A percentile compares a stretch with the other conserved stretches of the same genome.
Evolutionary conservation across 2,797 vertebrate species (phyloP).

Genomic region (Oryzias sinensis): DNA sequence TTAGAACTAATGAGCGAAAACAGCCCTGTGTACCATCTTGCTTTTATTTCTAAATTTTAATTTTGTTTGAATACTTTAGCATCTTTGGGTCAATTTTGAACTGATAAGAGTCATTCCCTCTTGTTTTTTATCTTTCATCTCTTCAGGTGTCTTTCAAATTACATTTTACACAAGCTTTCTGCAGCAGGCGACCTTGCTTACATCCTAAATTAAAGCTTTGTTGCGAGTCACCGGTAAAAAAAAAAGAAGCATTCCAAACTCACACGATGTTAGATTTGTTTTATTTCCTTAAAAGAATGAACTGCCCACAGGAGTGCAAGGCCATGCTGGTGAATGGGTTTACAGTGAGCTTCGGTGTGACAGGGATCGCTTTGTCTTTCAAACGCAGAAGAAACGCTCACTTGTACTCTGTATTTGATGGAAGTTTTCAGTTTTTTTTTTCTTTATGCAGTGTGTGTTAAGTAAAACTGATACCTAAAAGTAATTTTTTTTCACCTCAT

Average conservation of each 20-base stretch:
- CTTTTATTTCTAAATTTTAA: background rate
- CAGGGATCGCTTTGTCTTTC: constrained; percentile 13
- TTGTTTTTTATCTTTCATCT: constrained; percentile 14
- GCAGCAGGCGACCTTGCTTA: constrained; percentile 14
- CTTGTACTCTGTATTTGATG: background rate
- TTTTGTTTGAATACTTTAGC: constrained; percentile 14
- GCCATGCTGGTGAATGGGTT: constrained; percentile 38
- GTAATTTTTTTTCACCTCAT: background rate
- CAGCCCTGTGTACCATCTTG: background rate
- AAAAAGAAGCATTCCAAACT: constrained; percentile 8
- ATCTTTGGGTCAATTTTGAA: constrained; percentile 1
- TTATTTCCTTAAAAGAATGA: constrained; percentile 17
- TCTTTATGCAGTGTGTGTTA: background rate
- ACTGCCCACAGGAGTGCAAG: constrained; percentile 41
- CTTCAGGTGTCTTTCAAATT: constrained; percentile 22
- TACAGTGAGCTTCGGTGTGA: background rate
- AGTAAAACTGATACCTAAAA: constrained; percentile 1
- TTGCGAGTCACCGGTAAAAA: constrained; percentile 7
- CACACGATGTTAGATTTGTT: constrained; percentile 3
- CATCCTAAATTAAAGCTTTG: constrained; percentile 22
- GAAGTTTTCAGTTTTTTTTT: background rate
- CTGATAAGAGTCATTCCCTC: constrained; percentile 1
- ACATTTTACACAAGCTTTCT: constrained; percentile 24
- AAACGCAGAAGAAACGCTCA: background rate
- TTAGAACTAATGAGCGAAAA: constrained; percentile 13